phyloP scores from a whole-genome alignment of 2,797 vertebrate species.

The Tamandua tetradactyla region DNA sequence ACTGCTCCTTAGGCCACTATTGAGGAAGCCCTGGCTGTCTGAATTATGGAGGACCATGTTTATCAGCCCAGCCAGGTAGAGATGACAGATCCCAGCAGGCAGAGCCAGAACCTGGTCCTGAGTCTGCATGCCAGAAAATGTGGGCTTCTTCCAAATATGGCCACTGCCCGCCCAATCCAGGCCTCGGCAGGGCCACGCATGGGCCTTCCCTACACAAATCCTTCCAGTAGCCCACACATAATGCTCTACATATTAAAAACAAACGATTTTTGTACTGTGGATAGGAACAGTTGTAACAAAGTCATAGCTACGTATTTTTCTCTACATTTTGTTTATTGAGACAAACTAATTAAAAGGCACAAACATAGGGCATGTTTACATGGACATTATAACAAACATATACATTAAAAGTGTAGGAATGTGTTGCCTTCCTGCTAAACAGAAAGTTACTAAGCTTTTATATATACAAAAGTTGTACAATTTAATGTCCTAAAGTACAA shows the following conservation, averaged over 20 bases:
- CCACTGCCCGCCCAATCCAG: constrained; percentile 49
- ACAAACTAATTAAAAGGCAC: constrained; percentile 99
- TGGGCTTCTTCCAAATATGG: constrained; percentile 65
- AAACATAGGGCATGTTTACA: constrained; percentile 98
- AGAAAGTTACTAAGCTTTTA: constrained; percentile 96
- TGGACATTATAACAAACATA: constrained; percentile 97
- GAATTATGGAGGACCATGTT: background rate
- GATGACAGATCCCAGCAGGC: constrained; percentile 40
- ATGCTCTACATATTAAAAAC: constrained; percentile 80
- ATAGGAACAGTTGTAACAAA: constrained; percentile 85
- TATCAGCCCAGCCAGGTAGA: constrained; percentile 26
- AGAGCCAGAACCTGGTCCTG: constrained; percentile 43
- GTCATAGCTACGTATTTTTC: constrained; percentile 88
- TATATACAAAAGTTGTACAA: constrained; percentile 99
- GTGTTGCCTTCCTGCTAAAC: constrained; percentile 98
- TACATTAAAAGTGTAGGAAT: constrained; percentile 99
- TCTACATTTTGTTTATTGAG: constrained; percentile 98
- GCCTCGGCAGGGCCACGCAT: constrained; percentile 61
- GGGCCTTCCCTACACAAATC: constrained; percentile 46
- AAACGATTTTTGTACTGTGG: constrained; percentile 80
- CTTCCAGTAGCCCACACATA: constrained; percentile 80
- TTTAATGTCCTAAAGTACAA: constrained; percentile 99
- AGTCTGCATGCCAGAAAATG: constrained; percentile 51
- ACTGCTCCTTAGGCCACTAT: constrained; percentile 63
- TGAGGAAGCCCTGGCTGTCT: constrained; percentile 63